phyloP scores from a whole-genome alignment of 2,888 invertebrate genomes.

The Drosophila cognata region DNA sequence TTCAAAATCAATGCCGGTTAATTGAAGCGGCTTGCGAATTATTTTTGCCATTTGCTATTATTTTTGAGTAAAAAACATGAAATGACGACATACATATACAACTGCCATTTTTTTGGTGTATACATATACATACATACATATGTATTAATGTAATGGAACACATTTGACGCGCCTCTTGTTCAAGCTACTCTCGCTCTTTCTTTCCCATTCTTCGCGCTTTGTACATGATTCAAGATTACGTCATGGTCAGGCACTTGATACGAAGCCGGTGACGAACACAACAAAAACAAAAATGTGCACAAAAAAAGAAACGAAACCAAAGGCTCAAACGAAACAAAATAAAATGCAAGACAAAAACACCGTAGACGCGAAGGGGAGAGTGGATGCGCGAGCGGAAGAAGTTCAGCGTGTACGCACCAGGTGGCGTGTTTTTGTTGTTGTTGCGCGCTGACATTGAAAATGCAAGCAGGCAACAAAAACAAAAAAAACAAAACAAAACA shows the following conservation, averaged over 20 bases:
- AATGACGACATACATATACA: conserved; percentile 22
- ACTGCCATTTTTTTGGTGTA: neutral
- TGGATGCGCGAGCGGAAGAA: conserved; percentile 13
- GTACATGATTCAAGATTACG: conserved; percentile 61
- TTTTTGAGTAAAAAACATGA: conserved; percentile 46
- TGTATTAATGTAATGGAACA: conserved; percentile 10
- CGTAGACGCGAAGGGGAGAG: conserved; percentile 8
- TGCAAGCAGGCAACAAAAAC: conserved; percentile 50
- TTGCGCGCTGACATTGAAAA: conserved; percentile 68
- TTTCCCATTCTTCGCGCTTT: conserved; percentile 13
- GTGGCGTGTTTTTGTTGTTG: conserved; percentile 40
- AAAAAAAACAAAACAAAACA: conserved; percentile 34
- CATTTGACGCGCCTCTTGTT: conserved; percentile 52
- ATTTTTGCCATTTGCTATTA: conserved; percentile 24
- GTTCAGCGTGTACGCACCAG: conserved; percentile 39
- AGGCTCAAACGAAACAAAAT: conserved; percentile 24
- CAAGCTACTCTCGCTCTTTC: conserved; percentile 1
- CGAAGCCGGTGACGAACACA: conserved; percentile 44
- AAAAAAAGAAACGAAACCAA: conserved; percentile 15
- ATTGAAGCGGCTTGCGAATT: conserved; percentile 60
- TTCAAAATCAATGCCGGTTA: conserved; percentile 74
- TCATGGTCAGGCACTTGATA: conserved; percentile 70
- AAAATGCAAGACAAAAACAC: conserved; percentile 46
- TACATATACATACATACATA: conserved; percentile 2
- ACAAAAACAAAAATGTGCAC: conserved; percentile 43